A percentile compares a stretch with the other conserved stretches of the same genome.
Conservation (phyloP, 2,888 invertebrate species). For the Hipparchia semele region DNA sequence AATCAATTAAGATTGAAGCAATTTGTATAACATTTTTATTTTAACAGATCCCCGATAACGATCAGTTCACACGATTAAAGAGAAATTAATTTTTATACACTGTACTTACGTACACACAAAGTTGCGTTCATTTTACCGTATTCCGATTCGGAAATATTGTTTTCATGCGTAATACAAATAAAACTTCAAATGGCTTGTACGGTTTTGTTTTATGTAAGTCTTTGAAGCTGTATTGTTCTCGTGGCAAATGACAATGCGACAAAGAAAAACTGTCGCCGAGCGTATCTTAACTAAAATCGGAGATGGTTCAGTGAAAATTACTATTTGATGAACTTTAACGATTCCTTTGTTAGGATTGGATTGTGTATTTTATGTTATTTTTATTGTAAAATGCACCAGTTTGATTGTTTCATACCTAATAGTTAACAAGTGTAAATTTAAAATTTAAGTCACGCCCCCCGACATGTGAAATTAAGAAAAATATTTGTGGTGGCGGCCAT, state of each 20-base stretch:
- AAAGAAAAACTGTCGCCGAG: conserved; percentile 35
- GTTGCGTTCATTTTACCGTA: not conserved
- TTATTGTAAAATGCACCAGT: conserved; percentile 7
- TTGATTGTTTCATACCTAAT: not conserved
- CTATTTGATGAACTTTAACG: conserved; percentile 34
- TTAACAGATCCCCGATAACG: conserved; percentile 44
- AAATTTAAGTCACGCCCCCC: too few relatives aligned
- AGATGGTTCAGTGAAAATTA: conserved; percentile 32
- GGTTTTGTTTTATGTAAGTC: conserved; percentile 30
- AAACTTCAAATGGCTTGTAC: conserved; percentile 3
- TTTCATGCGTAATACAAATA: not conserved
- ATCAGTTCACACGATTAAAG: conserved; percentile 57
- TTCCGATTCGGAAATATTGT: not conserved
- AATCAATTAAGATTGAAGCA: conserved; percentile 32
- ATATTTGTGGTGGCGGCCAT: too few relatives aligned
- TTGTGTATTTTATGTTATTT: conserved; percentile 17
- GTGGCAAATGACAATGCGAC: conserved; percentile 37
- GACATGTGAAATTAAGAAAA: too few relatives aligned
- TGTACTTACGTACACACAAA: not conserved
- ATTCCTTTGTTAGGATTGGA: conserved; percentile 17
- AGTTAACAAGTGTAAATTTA: too few relatives aligned
- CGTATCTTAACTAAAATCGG: conserved; percentile 34
- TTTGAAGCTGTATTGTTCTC: conserved; percentile 22
- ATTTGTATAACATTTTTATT: conserved; percentile 36
- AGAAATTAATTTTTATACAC: conserved; percentile 49